phyloP scores from a whole-genome alignment of 2,888 invertebrate genomes.

The Drosophila mulleri region DNA sequence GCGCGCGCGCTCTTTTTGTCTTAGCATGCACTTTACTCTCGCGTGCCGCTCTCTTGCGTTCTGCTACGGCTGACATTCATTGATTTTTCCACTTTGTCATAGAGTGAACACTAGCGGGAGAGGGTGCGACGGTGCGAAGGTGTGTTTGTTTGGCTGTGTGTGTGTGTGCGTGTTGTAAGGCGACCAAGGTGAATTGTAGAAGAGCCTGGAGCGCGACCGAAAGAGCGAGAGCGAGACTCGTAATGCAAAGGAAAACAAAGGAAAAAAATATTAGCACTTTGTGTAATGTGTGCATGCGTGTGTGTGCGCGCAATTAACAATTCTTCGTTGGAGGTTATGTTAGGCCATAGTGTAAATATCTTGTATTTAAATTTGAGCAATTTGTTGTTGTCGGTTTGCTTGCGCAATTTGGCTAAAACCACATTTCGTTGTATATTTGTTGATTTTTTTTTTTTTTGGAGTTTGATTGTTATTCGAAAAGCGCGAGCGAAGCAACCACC shows the following conservation, averaged over 20 bases:
- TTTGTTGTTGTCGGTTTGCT: constrained; percentile 20
- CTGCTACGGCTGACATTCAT: constrained; percentile 71
- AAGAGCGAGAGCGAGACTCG: constrained; percentile 18
- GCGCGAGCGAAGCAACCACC: constrained; percentile 45
- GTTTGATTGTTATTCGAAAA: constrained; percentile 14
- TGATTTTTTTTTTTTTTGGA: neutral
- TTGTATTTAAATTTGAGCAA: constrained; percentile 16
- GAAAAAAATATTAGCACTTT: constrained; percentile 38
- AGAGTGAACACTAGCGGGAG: constrained; percentile 9
- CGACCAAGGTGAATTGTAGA: constrained; percentile 46
- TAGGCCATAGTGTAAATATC: constrained; percentile 50
- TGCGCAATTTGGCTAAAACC: constrained; percentile 42
- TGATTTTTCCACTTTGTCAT: constrained; percentile 78
- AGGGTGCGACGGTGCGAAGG: neutral
- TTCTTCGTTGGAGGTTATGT: constrained; percentile 52
- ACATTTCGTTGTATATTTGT: constrained; percentile 7
- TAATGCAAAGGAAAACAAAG: constrained; percentile 57
- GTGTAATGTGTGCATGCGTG: constrained; percentile 39
- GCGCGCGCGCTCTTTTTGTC: constrained; percentile 35
- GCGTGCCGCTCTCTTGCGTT: constrained; percentile 30
- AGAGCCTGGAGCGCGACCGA: constrained; percentile 15
- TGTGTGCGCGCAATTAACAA: constrained; percentile 43
- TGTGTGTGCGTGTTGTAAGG: constrained; percentile 8
- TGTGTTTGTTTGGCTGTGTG: neutral
- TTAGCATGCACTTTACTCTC: constrained; percentile 25